Base-by-base conservation (phyloP, 2,113 vertebrate species). In the Oreochromis spilurus region DNA sequence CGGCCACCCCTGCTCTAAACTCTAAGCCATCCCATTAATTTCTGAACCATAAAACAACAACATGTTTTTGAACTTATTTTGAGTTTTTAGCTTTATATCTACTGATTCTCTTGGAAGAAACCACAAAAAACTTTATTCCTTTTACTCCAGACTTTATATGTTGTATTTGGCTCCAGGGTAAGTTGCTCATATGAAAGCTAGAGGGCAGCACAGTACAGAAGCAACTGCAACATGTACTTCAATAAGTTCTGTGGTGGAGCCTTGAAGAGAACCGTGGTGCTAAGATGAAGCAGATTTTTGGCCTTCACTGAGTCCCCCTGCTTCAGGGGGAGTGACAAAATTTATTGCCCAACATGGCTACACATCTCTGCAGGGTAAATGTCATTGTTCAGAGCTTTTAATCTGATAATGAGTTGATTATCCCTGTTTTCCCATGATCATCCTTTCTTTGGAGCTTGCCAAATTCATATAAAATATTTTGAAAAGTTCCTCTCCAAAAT, bases 171-270 rank as follows among this genome's bases (percentile, higher is more conserved):
- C 12, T 7, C 77, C 12, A 67, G 4, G n/a, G 19, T 43, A 80
- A 19, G 16, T n/a, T 50, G 19, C 4, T 29, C 6, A 40, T 83
- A 4, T 79, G 45, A 14, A 14, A 38, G 84, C 92, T 85, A 94
- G 95, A 86, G 93, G 92, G 92, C 93, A 93, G 94, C 83, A 90
- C 1, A 17, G n/a, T 9, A 57, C 88, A 85, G 60, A 78, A 55
- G 70, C 67, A 43, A 43, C 53, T 4, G 4, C 57, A 67, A 38
- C 26, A 8, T 8, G 12, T 4, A 9, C 55, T 38, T 21, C 26
- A 19, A 31, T 31, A 19, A 3, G 45, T 50, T 17, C 26, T 34
- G 45, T 13, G 1, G 26, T 55, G 50, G 5, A 48, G 24, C 5
- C 31, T 31, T 83, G 52, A 14, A 62, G 34, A 19, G 50, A 79